Percentiles rank a stretch among this genome's conserved stretches.
These are phyloP conservation scores for Epirrhoe alternata DNA, from an alignment of 2,888 invertebrate genomes.

Conservation along the genomic window DNA sequence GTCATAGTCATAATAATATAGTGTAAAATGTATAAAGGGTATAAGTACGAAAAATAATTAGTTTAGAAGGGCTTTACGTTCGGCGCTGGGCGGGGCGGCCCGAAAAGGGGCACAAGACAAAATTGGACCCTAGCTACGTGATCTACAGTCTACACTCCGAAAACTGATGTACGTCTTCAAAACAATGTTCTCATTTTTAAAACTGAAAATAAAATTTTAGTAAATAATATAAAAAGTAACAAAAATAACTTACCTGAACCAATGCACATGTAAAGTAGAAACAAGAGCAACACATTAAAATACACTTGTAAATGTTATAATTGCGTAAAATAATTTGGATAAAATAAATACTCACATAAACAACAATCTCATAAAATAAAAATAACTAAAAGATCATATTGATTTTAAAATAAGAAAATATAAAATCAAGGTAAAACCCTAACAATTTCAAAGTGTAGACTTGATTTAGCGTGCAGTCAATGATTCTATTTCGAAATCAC, in stretches of 20 bases:
- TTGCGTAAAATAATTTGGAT: conserved; percentile 29
- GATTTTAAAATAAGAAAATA: neutral
- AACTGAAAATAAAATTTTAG: neutral
- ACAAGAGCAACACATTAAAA: conserved; percentile 17
- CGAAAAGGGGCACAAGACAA: conserved; percentile 62
- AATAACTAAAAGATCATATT: neutral
- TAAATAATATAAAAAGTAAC: conserved; percentile 14
- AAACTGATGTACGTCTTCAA: conserved; percentile 50
- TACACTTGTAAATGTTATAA: conserved; percentile 17
- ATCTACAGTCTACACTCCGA: conserved; percentile 75
- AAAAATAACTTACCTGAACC: conserved; percentile 28
- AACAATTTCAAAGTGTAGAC: conserved; percentile 77
- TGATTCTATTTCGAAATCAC: conserved; percentile 46
- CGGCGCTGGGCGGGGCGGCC: conserved; percentile 84
- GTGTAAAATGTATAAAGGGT: conserved; percentile 69
- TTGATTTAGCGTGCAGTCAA: conserved; percentile 74
- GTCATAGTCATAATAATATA: conserved; percentile 63
- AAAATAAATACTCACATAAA: conserved; percentile 27
- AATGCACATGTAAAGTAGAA: conserved; percentile 23
- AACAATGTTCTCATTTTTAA: neutral
- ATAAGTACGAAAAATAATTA: conserved; percentile 63
- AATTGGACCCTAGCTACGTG: conserved; percentile 73
- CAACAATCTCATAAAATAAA: conserved; percentile 10
- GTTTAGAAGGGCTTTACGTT: conserved; percentile 67
- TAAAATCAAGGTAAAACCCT: conserved; percentile 5